Conservation (phyloP, 2,113 vertebrate species). For the Stegastes partitus region DNA sequence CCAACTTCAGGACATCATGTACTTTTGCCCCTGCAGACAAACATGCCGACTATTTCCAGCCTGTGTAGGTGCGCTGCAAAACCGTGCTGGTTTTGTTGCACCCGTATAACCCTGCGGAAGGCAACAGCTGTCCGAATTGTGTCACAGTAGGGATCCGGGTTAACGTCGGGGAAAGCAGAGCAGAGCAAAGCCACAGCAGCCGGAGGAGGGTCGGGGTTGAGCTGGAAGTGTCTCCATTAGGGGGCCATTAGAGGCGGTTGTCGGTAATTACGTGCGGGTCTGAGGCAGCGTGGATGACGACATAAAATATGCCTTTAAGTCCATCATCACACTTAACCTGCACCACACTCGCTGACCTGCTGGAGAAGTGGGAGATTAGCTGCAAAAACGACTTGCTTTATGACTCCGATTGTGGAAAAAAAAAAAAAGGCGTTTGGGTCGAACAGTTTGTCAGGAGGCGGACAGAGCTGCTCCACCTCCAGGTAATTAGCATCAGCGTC, state of each 20-base stretch:
- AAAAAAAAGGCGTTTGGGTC: no score
- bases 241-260: neutral
- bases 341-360: neutral
- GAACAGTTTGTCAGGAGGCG: neutral
- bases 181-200: neutral
- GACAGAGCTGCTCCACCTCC: neutral
- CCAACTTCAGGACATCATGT: no score
- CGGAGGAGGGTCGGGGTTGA: neutral
- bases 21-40: neutral
- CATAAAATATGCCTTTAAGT: neutral
- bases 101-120: no score
- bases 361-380: neutral
- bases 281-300: neutral
- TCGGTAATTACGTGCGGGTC: neutral
- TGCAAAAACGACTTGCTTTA: neutral
- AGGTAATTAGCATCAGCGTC: conserved; percentile 3
- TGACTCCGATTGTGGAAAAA: neutral
- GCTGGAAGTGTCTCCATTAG: conserved; percentile 43
- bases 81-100: no score
- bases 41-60: neutral
- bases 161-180: conserved; percentile 1
- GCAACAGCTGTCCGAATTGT: neutral
- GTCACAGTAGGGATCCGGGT: neutral
- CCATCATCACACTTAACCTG: neutral
- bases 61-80: neutral